Base-by-base conservation (phyloP, 1,140 invertebrate genomes). In the Gonioctena quinquepunctata region DNA sequence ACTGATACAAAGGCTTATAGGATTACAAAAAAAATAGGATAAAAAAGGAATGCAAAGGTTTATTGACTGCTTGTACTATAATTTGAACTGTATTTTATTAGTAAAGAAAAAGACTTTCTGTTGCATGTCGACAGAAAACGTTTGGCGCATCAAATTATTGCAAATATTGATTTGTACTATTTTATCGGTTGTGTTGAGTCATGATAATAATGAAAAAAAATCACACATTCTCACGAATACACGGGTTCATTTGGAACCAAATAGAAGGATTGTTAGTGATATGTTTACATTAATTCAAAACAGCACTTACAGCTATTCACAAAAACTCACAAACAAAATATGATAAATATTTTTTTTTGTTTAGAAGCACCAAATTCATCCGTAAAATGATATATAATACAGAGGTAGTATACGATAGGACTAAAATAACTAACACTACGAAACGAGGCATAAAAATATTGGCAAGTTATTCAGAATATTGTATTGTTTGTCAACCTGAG, bases 331-430 rank as follows among this genome's bases (percentile, higher is more conserved):
- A 42, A n/a, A 42, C 33, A 42, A n/a, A 42, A 52, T 27, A 66
- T 19, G 25, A 49, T 28, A 22, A 28, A 28, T 63, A 42, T 22
- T 63, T 59, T 65, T 65, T 57, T 18, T 22, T 48, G 61, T 63
- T 49, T 22, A 63, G 23, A 63, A 63, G 61, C 61, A 63, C 61
- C 61, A 63, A 63, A 48, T 48, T 63, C 33, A n/a, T 42, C 18
- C 28, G 23, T 48, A 18, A 63, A 63, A 63, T 63, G 42, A 49
- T 63, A 63, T 25, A 67, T 13, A 71, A 67, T 60, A 62, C 60
- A 71, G 70, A 71, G 70, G 70, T 71, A 71, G 70, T 71, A 67
- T 23, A 54, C 23, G 61, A 61, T 62, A 71, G 69, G 70, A 70
- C 59, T 42, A 66, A 63, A 69, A 54, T n/a, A 69, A 69, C 66